Evolutionary conservation across 2,113 vertebrate species (phyloP), one percentile per base, ranked within the genome.

Genomic region (Perognathus longimembris): DNA sequence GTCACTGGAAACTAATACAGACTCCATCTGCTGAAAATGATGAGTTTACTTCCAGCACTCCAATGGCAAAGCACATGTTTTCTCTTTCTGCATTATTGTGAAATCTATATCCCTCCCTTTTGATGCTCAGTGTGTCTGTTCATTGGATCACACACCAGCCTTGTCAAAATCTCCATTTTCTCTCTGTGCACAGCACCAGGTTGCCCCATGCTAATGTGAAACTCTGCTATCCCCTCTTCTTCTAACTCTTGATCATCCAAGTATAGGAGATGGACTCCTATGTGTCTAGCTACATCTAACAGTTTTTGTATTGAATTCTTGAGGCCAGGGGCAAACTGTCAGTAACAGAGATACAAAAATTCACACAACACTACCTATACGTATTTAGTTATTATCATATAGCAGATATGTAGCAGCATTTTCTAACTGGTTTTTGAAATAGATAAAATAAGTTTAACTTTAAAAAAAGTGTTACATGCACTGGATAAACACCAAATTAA

Each of bases 191-290:
- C 6, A 14, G 4, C 0, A 30, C 30, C 22, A 34, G 3, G 22
- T 45, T 82, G 24, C 4, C 3, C 6, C 2, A 42, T 17, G 34
- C 4, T 45, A 4, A 17, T 57, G 0, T 38, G 40, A 17, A 6
- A n/a, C n/a, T 10, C 15, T 64, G 7, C 10, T 30, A 0, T 11
- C 22, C 3, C 8, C 5, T 28, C 2, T 71, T 54, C 21, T 4
- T 82, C 26, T 22, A 32, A 9, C 42, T 54, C 8, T 9, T 30
- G 64, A 0, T 3, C 20, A 5, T 83, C 24, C 24, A 18, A 12
- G 26, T 34, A 14, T 5, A 32, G 36, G 32, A 40, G 3, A 7
- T 42, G 14, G 54, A 28, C 24, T n/a, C 3, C 9, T 32, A 7
- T 22, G 30, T 5, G 0, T 22, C 6, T 5, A 54, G 6, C 5